phyloP scores from a whole-genome alignment of 2,888 invertebrate species.

The Bellardia bayeri region DNA sequence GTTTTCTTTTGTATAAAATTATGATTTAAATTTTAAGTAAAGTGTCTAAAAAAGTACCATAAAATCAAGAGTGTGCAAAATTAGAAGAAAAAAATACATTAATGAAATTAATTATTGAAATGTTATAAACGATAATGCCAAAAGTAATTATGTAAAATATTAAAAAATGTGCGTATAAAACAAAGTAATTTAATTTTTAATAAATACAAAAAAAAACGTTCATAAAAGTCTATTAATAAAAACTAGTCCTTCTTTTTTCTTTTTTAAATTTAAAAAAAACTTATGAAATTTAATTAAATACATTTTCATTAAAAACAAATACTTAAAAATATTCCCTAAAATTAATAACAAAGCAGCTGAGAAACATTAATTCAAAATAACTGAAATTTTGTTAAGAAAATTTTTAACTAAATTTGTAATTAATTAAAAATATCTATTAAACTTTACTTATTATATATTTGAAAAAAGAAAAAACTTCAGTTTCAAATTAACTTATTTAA shows the following conservation, averaged over 20 bases:
- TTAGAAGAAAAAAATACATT: conserved; percentile 8
- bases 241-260: conserved; percentile 65
- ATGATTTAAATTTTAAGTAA: neutral
- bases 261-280: neutral
- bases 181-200: conserved; percentile 40
- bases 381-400: too few species aligned
- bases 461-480: neutral
- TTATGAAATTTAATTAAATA: neutral
- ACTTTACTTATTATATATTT: neutral
- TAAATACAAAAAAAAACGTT: conserved; percentile 32
- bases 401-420: too few species aligned
- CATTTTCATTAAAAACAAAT: conserved; percentile 2
- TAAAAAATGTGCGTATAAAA: conserved; percentile 43
- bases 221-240: conserved; percentile 62
- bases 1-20: neutral
- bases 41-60: neutral
- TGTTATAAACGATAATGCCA: conserved; percentile 51
- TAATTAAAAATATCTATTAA: neutral
- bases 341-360: neutral
- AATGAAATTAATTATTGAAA: conserved; percentile 14
- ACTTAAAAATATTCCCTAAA: conserved; percentile 17
- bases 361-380: neutral
- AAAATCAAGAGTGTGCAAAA: conserved; percentile 32
- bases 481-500: neutral
- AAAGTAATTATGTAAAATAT: conserved; percentile 68